Conservation (phyloP, 2,113 vertebrate genomes). For the Lagenorhynchus albirostris region DNA sequence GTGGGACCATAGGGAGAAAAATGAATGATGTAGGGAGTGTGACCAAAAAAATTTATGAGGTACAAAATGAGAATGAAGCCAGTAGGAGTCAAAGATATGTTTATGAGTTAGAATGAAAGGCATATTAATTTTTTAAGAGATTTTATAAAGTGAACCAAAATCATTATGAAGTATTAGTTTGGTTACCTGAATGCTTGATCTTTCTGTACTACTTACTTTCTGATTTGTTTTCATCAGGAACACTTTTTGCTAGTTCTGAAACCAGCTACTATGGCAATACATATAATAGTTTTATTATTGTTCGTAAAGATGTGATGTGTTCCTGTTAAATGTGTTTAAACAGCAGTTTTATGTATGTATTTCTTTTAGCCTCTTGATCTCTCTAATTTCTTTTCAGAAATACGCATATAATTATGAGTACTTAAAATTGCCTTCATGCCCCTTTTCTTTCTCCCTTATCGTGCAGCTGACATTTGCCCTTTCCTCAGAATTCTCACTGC, state of each 20-base stretch:
- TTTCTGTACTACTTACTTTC: neutral
- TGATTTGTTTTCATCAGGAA: conserved; percentile 23
- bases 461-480: neutral
- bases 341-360: neutral
- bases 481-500: neutral
- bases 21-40: neutral
- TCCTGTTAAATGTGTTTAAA: conserved; percentile 18
- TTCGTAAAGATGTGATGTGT: neutral
- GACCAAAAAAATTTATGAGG: neutral
- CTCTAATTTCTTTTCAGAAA: conserved; percentile 1
- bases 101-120: neutral
- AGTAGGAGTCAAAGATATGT: neutral
- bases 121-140: neutral
- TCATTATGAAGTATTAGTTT: neutral
- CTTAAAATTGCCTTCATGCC: neutral
- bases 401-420: neutral
- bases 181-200: conserved; percentile 5
- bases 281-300: neutral
- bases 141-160: neutral
- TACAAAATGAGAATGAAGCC: neutral
- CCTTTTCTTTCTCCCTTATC: neutral
- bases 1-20: neutral
- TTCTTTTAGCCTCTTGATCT: neutral
- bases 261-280: neutral
- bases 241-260: conserved; percentile 11